Evolutionary conservation across 2,888 invertebrate species (phyloP), one percentile per base, ranked within the genome.

Genomic region (Lasius platythorax): DNA sequence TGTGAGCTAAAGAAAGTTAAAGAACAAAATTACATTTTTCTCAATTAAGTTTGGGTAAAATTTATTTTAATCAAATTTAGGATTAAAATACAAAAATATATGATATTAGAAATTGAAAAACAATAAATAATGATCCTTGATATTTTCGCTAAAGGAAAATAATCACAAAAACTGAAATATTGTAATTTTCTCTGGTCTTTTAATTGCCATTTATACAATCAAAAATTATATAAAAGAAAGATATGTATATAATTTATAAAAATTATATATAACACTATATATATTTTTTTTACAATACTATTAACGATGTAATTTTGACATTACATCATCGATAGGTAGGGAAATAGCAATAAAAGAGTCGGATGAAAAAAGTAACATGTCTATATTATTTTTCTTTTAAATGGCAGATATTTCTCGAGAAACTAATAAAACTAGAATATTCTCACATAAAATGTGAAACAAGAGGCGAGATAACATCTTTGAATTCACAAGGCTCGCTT

Each of bases 341-440:
- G n/a, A 79, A 58, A 56, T 37, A 40, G 18, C 61, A 40, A 76
- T 58, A 68, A 78, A 66, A 56, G 8, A 87, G 79, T 83, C 37
- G 33, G 81, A 33, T 83, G 9, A 33, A 23, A 66, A 79, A 61
- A 72, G 23, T 72, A 79, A 70, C 30, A 67, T 67, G 12, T 46
- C 18, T 79, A 46, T 61, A 72, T 79, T 72, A 70, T 66, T 72
- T 58, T 40, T 58, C 23, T 37, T 43, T 79, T 70, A 46, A 72
- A 72, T 6, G 11, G 33, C 18, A 15, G 33, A 6, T 8, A 61
- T 46, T 37, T n/a, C n/a, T 58, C 11, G 33, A 70, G n/a, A n/a
- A 46, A 43, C 30, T 56, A 61, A 43, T 43, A 6, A 72, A 79
- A 4, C 23, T 8, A 61, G 61, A 79, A 72, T 67, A 15, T 46